Evolutionary conservation across 2,888 invertebrate species (phyloP).

Genomic region (Eupsilia transversa): DNA sequence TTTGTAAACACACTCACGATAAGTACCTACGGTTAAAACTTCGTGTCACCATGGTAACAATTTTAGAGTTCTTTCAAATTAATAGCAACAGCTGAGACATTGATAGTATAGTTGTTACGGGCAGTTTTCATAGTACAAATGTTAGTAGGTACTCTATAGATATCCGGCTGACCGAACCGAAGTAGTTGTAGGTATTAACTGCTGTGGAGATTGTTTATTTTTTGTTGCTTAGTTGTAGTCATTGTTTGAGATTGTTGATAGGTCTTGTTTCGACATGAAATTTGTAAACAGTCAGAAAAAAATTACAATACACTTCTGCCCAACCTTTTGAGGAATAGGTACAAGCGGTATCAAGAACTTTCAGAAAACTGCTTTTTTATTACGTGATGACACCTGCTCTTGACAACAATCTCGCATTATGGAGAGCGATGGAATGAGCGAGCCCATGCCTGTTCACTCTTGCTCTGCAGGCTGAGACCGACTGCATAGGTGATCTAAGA

Average conservation of each 20-base stretch:
- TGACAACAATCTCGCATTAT: neutral
- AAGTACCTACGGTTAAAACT: too few species aligned
- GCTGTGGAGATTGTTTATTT: constrained; percentile 1
- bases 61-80: too few species aligned
- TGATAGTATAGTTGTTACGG: neutral
- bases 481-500: too few species aligned
- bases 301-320: neutral
- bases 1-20: too few species aligned
- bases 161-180: neutral
- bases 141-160: neutral
- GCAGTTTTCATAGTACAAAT: neutral
- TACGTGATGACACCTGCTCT: neutral
- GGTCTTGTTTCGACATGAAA: neutral
- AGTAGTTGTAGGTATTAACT: neutral
- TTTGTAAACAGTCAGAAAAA: constrained; percentile 6
- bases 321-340: neutral
- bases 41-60: too few species aligned
- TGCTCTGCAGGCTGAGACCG: too few species aligned
- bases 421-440: too few species aligned
- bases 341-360: neutral
- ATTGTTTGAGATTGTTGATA: constrained; percentile 7
- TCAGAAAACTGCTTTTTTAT: neutral
- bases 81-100: too few species aligned
- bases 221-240: neutral
- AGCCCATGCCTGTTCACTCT: too few species aligned